Base-by-base conservation (phyloP, 2,797 vertebrate genomes). In the Phrynocephalus forsythii region DNA sequence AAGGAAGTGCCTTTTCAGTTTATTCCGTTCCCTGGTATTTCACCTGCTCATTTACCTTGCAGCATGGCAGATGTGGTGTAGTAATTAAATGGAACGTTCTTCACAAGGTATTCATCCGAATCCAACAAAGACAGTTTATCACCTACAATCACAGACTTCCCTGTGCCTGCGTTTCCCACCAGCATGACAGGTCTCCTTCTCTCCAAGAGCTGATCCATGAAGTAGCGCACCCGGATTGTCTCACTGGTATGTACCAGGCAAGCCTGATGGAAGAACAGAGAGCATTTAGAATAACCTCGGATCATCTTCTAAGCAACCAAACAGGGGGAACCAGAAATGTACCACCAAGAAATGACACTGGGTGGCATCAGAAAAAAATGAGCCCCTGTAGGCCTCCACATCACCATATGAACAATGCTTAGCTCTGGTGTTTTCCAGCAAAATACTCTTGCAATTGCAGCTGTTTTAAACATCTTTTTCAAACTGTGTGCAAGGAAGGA, bases 51-150 rank as follows among this genome's bases (percentile, higher is more conserved):
- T 95, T 90, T 95, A 99, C 99, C 98, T 96, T 99, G 99, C 69
- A 99, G 97, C 98, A 98, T 97, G 5, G 98, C 98, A 1, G 99
- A 99, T 0, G 98, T 98, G 85, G 98, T 99, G 91, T 99, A 99
- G 91, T 98, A 99, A 96, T 99, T 99, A 87, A 99, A 98, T 0
- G 98, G 98, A 15, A 99, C 97, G 1, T 98, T 99, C 94, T 97
- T 98, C 88, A 99, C 97, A 91, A 97, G 73, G 86, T 98, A 98
- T 2, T 96, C 94, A n/a, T 98, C 97, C 0, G 92, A 63, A 68
- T 98, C 97, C 86, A 99, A 87, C 0, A 97, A 97, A 85, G 95
- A 95, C 84, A 99, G 96, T 84, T 97, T 98, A 86, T 98, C 96
- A 18, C 96, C 97, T 20, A 99, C 97, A 91, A 99, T 95, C 44